These are phyloP conservation scores for Lepidochrysops patricia DNA, from an alignment of 2,888 invertebrate genomes.

Conservation along the genomic window DNA sequence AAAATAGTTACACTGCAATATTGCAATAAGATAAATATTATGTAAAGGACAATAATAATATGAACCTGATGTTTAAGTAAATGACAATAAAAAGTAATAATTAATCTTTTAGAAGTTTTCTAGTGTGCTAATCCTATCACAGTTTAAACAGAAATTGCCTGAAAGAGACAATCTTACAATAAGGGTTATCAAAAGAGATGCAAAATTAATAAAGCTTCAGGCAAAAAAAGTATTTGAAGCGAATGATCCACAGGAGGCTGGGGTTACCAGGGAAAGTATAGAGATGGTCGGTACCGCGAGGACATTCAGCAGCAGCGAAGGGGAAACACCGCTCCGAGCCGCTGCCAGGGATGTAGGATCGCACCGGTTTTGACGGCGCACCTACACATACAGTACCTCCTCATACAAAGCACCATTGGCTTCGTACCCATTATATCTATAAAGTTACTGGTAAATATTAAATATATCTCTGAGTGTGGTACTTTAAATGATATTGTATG, in stretches of 20 bases:
- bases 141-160: not conserved
- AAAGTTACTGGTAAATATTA: not conserved
- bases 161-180: not conserved
- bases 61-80: too few species aligned
- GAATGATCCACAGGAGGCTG: constrained; percentile 25
- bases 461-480: not conserved
- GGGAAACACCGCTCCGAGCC: constrained; percentile 58
- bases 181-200: constrained; percentile 3
- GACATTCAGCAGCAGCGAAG: constrained; percentile 45
- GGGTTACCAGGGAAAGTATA: constrained; percentile 63
- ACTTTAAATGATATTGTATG: not conserved
- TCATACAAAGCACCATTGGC: constrained; percentile 4
- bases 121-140: not conserved
- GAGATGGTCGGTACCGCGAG: constrained; percentile 53
- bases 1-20: not conserved
- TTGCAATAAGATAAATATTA: not conserved
- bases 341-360: constrained; percentile 50
- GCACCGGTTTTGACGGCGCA: constrained; percentile 57
- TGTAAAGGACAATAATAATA: too few species aligned
- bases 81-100: not conserved
- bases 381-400: constrained; percentile 47
- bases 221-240: constrained; percentile 42
- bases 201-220: constrained; percentile 25
- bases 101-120: not conserved
- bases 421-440: not conserved